Base-by-base conservation (phyloP, 2,797 vertebrate genomes). In the Megalops cyprinoides region DNA sequence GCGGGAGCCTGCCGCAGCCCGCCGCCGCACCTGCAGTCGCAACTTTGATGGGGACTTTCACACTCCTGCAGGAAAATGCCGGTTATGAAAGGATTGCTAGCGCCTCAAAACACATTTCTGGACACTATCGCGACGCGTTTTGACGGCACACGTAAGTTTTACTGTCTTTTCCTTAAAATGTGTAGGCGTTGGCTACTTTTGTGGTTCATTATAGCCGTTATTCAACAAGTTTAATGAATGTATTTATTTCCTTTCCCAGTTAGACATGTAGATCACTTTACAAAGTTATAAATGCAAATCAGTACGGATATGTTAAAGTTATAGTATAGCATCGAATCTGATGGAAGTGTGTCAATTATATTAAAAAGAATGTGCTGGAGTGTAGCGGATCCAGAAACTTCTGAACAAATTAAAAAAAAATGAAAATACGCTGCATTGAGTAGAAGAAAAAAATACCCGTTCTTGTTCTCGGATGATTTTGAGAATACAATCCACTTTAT, bases 41-140 rank as follows among this genome's bases (percentile, higher is more conserved):
- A 92, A 94, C 94, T 98, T 99, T 98, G 96, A 99, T 99, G 98
- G 97, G 95, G 97, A 97, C 96, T 95, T 92, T 90, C 92, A 95
- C 92, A 94, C 87, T 79, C 74, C 84, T 89, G 92, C 95, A 96
- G 95, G 96, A 99, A 96, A 90, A 99, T 99, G 98, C 98, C 97
- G 94, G 97, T 98, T 88, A 99, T 99, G 98, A 99, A 99, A 82
- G 98, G 98, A 96, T 96, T 99, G 93, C 90, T 99, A n/a, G n/a
- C n/a, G n/a, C n/a, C n/a, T n/a, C n/a, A n/a, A n/a, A n/a, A n/a
- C n/a, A n/a, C n/a, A n/a, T 99, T 99, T 93, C 92, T 99, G 88
- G 98, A 99, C 92, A 99, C 98, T 79, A 99, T 99, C 89, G 97
- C 97, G 82, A 99, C 98, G 84, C 96, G 97, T 67, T 99, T 99